Percentiles rank a stretch among this genome's conserved stretches.
These are phyloP conservation scores for Diaphora mendica DNA, from an alignment of 2,888 invertebrate genomes.

Conservation along the genomic window DNA sequence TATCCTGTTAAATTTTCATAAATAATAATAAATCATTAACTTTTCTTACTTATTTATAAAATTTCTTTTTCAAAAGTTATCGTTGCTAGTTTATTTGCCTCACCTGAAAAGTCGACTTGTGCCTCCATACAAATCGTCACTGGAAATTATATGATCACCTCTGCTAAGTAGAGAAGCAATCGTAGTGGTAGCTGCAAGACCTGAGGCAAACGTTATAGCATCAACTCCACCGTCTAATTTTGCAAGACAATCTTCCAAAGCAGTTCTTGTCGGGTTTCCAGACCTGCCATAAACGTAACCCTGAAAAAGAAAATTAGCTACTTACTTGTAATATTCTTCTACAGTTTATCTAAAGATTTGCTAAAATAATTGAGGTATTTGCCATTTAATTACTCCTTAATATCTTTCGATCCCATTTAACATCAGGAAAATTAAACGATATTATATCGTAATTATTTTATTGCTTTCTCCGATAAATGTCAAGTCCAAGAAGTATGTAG, in stretches of 20 bases:
- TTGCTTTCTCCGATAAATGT: background rate
- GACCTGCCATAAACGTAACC: slow-evolving; percentile 93
- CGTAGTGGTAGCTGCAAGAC: slow-evolving; percentile 91
- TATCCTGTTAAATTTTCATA: background rate
- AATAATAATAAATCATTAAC: background rate
- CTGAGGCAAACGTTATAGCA: slow-evolving; percentile 92
- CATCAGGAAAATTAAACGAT: background rate
- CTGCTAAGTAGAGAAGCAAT: slow-evolving; percentile 88
- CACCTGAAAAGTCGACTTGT: slow-evolving; percentile 86
- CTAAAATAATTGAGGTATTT: background rate
- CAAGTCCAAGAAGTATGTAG: background rate
- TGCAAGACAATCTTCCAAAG: slow-evolving; percentile 93
- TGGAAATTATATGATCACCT: slow-evolving; percentile 94
- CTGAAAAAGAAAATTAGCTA: too few relatives aligned
- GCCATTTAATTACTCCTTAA: background rate
- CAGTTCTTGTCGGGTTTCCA: slow-evolving; percentile 94
- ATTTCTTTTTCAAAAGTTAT: too few relatives aligned
- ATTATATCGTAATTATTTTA: background rate
- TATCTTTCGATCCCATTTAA: background rate
- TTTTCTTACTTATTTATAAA: background rate
- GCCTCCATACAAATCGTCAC: slow-evolving; percentile 96
- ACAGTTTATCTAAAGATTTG: background rate
- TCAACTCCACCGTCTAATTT: slow-evolving; percentile 93
- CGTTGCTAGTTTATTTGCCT: background rate
- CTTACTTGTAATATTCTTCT: background rate